Conservation (phyloP, 2,797 vertebrate genomes). For the Balearica regulorum region DNA sequence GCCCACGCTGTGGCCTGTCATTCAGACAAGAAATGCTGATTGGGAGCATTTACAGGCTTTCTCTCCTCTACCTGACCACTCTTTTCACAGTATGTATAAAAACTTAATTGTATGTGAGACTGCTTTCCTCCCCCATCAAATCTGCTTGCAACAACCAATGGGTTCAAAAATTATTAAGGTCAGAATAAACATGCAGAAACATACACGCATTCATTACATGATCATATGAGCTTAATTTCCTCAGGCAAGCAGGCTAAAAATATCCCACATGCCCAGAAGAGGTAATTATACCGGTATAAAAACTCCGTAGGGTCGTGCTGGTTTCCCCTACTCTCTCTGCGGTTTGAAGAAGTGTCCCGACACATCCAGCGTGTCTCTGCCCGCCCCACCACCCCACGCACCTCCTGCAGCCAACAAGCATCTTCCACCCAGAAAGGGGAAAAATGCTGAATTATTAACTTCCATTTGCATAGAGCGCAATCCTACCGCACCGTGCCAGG, state of each 20-base stretch:
- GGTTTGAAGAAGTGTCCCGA: background rate
- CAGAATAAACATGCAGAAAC: slow-evolving; percentile 36
- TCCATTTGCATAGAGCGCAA: background rate
- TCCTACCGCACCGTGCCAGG: background rate
- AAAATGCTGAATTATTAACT: background rate
- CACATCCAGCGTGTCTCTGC: background rate
- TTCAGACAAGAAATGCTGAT: background rate
- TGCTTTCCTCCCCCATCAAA: background rate
- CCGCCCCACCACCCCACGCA: background rate
- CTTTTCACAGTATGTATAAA: background rate
- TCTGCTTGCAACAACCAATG: background rate
- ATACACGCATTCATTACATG: background rate
- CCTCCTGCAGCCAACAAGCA: background rate
- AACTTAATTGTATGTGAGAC: background rate
- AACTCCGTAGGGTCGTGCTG: background rate
- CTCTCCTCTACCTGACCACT: background rate
- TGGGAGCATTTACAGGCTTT: background rate
- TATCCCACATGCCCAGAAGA: background rate
- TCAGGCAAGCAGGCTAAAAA: slow-evolving; percentile 45
- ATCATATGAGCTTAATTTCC: slow-evolving; percentile 51
- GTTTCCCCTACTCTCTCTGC: background rate
- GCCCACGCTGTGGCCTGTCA: background rate
- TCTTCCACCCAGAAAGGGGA: background rate
- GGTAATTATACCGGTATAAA: background rate
- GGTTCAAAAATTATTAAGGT: slow-evolving; percentile 33